A percentile compares a stretch with the other conserved stretches of the same genome.
Conservation (phyloP, 2,797 vertebrate genomes). For the Micropoecilia bifurca region DNA sequence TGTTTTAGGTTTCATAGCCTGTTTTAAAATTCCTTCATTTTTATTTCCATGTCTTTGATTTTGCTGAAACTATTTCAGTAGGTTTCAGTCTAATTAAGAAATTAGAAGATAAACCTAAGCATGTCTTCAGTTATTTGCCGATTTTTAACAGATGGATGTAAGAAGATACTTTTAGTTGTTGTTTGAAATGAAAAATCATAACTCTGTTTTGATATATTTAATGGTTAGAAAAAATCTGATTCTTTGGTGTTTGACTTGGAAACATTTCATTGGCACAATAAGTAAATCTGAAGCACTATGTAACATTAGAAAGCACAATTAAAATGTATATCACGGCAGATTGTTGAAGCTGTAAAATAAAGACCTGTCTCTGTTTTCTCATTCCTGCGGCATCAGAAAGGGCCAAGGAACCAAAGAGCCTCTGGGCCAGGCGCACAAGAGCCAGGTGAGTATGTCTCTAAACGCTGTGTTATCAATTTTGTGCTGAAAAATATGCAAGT, state of each 20-base stretch:
- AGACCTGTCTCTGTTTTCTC: neutral
- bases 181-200: neutral
- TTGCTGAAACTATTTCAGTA: neutral
- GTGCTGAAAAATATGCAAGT: neutral
- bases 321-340: neutral
- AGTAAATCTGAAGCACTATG: neutral
- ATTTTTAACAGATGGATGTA: neutral
- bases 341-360: neutral
- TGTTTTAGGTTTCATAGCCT: neutral
- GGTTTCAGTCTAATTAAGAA: neutral
- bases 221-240: neutral
- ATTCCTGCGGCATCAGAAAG: conserved; percentile 35
- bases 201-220: neutral
- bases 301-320: neutral
- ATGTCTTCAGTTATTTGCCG: neutral
- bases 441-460: conserved; percentile 22
- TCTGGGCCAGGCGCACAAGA: neutral
- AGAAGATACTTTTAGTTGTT: neutral
- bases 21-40: neutral
- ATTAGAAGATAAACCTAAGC: neutral
- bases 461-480: neutral
- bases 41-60: neutral
- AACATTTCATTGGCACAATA: neutral
- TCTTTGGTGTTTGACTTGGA: neutral
- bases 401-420: conserved; percentile 15